Evolutionary conservation across 2,797 vertebrate genomes (phyloP), one percentile per base, ranked within the genome.

Genomic region (Chaunax sp.): DNA sequence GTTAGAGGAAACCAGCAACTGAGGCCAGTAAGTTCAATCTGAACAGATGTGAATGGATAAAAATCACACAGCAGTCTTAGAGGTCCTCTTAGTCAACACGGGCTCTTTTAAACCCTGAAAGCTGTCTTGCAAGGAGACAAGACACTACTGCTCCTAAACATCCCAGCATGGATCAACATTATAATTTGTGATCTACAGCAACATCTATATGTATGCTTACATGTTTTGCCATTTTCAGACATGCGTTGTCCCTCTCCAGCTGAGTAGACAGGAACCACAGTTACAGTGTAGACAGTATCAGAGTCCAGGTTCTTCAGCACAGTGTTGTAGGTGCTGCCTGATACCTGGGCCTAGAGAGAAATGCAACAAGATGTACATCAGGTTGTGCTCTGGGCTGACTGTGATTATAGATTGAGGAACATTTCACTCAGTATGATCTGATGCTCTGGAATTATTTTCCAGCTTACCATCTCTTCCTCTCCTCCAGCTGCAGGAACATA

Each of bases 221-320:
- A 75, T 67, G 98, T 99, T 90, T 94, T 97, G 84, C 95, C 98
- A 12, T 94, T 96, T 76, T 96, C 96, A 50, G 97, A 96, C 50
- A 93, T 87, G 59, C 96, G 95, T 28, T 92, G 95, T 51, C 97
- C 98, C 62, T 99, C 97, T 19, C 98, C 97, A 40, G 94, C 92
- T 0, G 94, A 44, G 81, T 96, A 99, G 69, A 95, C 87, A 0
- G 98, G 98, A 80, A 95, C 92, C 69, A 99, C 96, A 2, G 96
- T 94, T 1, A 96, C 85, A 1, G 93, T 95, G 78, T 99, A 99
- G 22, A 93, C 80, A 0, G 97, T 99, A 28, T 98, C 97, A 0
- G 96, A 92, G 73, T 95, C 92, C 43, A 99, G 92, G 81, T 93
- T 95, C 90, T 90, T 96, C 80, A 99, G 92, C 70, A 98, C 93